These are phyloP conservation scores for Hofmannophila pseudospretella DNA, from an alignment of 2,888 invertebrate species.

Conservation along the genomic window DNA sequence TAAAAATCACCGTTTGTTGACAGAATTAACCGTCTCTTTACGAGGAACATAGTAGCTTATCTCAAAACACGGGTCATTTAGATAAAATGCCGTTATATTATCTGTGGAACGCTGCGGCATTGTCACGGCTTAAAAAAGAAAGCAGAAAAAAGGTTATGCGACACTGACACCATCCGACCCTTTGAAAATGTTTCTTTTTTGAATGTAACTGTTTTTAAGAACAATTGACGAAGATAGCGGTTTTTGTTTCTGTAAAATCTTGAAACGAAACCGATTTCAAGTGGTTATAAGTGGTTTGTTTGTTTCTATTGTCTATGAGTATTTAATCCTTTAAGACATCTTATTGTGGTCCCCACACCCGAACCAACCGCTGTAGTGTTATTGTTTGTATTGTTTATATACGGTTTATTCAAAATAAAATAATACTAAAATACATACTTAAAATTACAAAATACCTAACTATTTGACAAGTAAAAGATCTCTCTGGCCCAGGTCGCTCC, in stretches of 20 bases:
- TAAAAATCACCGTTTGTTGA: conserved; percentile 18
- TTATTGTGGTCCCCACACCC: no score
- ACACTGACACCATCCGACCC: conserved; percentile 1
- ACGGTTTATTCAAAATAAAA: no score
- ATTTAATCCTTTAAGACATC: neutral
- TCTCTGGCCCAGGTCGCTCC: no score
- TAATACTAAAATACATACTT: no score
- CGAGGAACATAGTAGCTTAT: conserved; percentile 51
- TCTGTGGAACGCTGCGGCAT: conserved; percentile 22
- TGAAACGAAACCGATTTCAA: neutral
- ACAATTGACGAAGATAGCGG: neutral
- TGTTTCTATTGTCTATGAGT: neutral
- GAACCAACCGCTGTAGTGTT: no score
- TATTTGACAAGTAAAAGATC: no score
- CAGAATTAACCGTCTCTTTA: conserved; percentile 27
- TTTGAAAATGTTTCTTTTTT: conserved; percentile 6
- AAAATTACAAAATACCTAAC: no score
- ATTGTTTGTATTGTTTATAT: no score
- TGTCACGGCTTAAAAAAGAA: conserved; percentile 29
- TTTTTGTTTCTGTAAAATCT: neutral
- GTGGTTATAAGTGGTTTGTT: conserved; percentile 5
- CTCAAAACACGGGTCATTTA: conserved; percentile 49
- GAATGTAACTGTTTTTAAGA: conserved; percentile 1
- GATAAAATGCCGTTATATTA: conserved; percentile 53
- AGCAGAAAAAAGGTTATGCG: conserved; percentile 19